These are phyloP conservation scores for Ursus arctos DNA, from an alignment of 2,113 vertebrate species.

Conservation along the genomic window DNA sequence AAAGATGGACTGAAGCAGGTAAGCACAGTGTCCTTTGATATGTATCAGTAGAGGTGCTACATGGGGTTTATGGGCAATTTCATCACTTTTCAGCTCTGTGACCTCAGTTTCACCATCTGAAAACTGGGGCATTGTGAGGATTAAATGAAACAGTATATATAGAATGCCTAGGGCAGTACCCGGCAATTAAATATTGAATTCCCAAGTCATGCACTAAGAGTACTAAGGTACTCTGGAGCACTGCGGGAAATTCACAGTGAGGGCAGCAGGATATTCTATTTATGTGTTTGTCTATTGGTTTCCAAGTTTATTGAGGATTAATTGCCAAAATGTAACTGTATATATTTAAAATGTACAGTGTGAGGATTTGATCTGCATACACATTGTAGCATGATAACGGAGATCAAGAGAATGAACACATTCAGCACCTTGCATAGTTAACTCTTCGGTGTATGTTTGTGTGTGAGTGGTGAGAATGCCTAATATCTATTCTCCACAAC, in stretches of 20 bases:
- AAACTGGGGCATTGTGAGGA: constrained; percentile 14
- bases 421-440: neutral
- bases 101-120: constrained; percentile 10
- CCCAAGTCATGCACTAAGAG: neutral
- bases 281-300: neutral
- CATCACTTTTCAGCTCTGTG: neutral
- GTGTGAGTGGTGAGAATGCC: neutral
- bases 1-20: neutral
- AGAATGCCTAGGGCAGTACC: neutral
- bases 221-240: neutral
- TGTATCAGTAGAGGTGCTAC: neutral
- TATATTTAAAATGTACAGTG: neutral
- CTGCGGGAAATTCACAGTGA: neutral
- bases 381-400: neutral
- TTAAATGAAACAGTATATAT: constrained; percentile 7
- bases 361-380: neutral
- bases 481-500: neutral
- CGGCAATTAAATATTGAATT: neutral
- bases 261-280: neutral
- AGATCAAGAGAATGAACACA: neutral
- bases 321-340: neutral
- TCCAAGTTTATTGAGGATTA: neutral
- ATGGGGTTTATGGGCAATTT: neutral
- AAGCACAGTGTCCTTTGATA: neutral
- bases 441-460: neutral